A percentile compares a stretch with the other conserved stretches of the same genome.
These are phyloP conservation scores for Oscheius sp. DNA, from an alignment of 2,888 invertebrate genomes.

Conservation along the genomic window DNA sequence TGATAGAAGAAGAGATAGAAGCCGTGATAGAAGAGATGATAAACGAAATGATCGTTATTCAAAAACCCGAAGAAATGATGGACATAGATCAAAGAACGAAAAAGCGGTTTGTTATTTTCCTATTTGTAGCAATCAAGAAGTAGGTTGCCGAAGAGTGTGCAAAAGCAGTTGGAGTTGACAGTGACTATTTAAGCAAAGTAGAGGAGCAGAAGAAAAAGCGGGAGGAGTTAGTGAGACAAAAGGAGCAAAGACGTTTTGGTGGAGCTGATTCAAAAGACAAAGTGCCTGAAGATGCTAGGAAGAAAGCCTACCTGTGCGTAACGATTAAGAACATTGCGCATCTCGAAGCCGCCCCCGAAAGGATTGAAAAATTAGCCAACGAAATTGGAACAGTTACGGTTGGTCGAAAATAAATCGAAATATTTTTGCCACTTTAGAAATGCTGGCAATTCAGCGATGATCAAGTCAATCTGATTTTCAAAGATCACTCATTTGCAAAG, in stretches of 20 bases:
- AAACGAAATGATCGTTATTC: conserved; percentile 26
- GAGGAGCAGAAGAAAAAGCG: conserved; percentile 65
- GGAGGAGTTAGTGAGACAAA: conserved; percentile 57
- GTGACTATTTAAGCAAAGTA: conserved; percentile 62
- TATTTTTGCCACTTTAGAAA: conserved; percentile 46
- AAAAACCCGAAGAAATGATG: conserved; percentile 2
- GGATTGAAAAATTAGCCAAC: conserved; percentile 46
- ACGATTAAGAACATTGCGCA: conserved; percentile 54
- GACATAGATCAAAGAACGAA: conserved; percentile 18
- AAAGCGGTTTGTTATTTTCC: conserved; percentile 1
- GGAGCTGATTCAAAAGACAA: background rate
- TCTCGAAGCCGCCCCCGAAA: conserved; percentile 47
- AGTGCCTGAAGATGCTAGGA: conserved; percentile 29
- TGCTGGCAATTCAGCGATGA: conserved; percentile 61
- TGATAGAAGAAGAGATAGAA: conserved; percentile 23
- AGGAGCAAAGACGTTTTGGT: conserved; percentile 47
- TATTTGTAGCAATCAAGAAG: background rate
- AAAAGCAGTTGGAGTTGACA: conserved; percentile 63
- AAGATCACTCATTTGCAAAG: conserved; percentile 64
- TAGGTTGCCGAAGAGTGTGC: conserved; percentile 55
- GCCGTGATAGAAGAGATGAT: conserved; percentile 17
- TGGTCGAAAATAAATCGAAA: too few species aligned
- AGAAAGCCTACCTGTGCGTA: conserved; percentile 62
- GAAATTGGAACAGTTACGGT: conserved; percentile 53
- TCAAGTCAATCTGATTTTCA: conserved; percentile 60